These are phyloP conservation scores for Frankliniella intonsa DNA, from an alignment of 2,888 invertebrate species.

Conservation along the genomic window DNA sequence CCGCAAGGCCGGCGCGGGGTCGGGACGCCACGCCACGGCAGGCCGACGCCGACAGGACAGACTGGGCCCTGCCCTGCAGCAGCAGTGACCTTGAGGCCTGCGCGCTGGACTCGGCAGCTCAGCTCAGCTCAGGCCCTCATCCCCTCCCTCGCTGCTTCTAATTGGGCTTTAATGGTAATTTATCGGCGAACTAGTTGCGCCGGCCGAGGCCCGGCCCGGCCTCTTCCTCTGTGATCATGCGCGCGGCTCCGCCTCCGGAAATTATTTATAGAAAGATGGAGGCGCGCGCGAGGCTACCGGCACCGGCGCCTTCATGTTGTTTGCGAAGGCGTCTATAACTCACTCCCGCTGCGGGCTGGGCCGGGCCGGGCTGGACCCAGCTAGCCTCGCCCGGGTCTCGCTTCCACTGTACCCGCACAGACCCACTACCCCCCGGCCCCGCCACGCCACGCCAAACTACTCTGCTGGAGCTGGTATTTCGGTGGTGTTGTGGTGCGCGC, in stretches of 20 bases:
- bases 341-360: not conserved
- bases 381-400: not conserved
- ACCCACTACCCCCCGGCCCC: not conserved
- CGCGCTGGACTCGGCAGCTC: no score
- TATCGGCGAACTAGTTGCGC: not conserved
- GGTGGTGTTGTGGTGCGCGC: constrained; percentile 12
- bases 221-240: not conserved
- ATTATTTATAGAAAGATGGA: no score
- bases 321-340: constrained; percentile 9
- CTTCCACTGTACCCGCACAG: not conserved
- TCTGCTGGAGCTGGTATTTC: constrained; percentile 3
- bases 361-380: not conserved
- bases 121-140: not conserved
- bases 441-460: constrained; percentile 13
- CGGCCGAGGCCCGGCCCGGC: not conserved
- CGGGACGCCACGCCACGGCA: no score
- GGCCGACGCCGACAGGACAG: no score
- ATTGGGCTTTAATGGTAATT: constrained; percentile 1
- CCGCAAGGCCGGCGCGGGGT: no score
- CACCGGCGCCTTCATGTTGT: constrained; percentile 8
- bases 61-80: no score
- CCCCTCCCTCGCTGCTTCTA: not conserved
- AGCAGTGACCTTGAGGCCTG: no score
- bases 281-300: not conserved
- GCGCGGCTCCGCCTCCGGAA: not conserved